Evolutionary conservation across 2,797 vertebrate genomes (phyloP).

Genomic region (Megalops cyprinoides): DNA sequence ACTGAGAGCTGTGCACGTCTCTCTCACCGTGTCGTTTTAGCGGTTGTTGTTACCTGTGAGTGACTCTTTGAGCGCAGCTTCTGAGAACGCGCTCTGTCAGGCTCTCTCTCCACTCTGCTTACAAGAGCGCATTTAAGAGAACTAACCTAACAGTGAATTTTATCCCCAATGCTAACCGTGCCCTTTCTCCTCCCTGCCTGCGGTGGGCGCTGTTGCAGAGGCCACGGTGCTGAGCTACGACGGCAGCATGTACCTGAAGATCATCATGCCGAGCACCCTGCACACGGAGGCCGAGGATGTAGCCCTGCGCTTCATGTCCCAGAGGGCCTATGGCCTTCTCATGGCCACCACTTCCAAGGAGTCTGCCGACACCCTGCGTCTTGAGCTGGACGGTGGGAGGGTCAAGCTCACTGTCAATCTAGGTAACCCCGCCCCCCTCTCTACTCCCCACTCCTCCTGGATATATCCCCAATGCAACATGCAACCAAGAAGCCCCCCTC

Average conservation of each 20-base stretch:
- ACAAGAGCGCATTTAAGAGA: too few relatives aligned
- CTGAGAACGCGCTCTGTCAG: too few relatives aligned
- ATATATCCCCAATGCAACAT: not conserved
- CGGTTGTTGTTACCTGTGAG: too few relatives aligned
- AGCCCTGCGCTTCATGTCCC: slow-evolving; percentile 92
- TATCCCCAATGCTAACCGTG: not conserved
- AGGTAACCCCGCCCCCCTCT: slow-evolving; percentile 82
- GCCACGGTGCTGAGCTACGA: slow-evolving; percentile 93
- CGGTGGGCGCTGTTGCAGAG: slow-evolving; percentile 69
- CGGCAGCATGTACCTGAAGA: slow-evolving; percentile 95
- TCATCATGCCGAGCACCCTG: slow-evolving; percentile 85
- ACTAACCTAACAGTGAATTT: too few relatives aligned
- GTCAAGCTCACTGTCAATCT: slow-evolving; percentile 94
- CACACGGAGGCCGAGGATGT: slow-evolving; percentile 94
- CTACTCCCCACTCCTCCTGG: slow-evolving; percentile 12
- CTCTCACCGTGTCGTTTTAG: too few relatives aligned
- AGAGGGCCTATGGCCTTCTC: slow-evolving; percentile 90
- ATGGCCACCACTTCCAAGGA: slow-evolving; percentile 93
- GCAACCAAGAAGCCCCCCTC: slow-evolving; percentile 2
- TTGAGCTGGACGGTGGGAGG: slow-evolving; percentile 90
- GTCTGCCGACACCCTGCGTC: slow-evolving; percentile 89
- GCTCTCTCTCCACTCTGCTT: too few relatives aligned
- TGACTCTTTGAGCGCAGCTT: too few relatives aligned
- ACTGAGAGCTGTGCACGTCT: too few relatives aligned
- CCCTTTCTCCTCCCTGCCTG: slow-evolving; percentile 3